Conservation (phyloP, 2,888 invertebrate genomes). For the Acrobasis suavella region DNA sequence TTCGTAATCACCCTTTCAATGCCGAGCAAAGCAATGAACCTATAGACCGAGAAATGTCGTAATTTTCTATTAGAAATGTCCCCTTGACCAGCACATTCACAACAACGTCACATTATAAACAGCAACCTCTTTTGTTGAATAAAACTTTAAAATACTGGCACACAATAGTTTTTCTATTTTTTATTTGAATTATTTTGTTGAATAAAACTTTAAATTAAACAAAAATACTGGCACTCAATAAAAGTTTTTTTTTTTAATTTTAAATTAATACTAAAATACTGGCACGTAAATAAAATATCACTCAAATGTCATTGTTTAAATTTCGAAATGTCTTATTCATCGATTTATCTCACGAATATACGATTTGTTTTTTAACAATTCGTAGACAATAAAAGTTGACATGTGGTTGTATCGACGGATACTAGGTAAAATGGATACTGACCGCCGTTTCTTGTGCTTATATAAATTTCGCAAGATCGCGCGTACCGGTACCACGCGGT, state of each 20-base stretch:
- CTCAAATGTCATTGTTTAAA: neutral
- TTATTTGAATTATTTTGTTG: too few relatives aligned
- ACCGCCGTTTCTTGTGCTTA: slow-evolving; percentile 36
- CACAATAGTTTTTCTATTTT: neutral
- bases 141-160: slow-evolving; percentile 27
- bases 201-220: too few relatives aligned
- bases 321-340: slow-evolving; percentile 3
- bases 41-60: slow-evolving; percentile 6
- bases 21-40: neutral
- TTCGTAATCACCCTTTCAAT: slow-evolving; percentile 22
- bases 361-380: slow-evolving; percentile 3
- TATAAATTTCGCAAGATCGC: slow-evolving; percentile 41
- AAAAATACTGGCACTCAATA: neutral
- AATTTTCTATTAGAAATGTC: slow-evolving; percentile 18
- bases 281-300: neutral
- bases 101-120: slow-evolving; percentile 24
- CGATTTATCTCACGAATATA: neutral
- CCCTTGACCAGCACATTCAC: slow-evolving; percentile 18
- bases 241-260: neutral
- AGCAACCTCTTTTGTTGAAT: slow-evolving; percentile 11
- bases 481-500: slow-evolving; percentile 22
- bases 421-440: slow-evolving; percentile 39
- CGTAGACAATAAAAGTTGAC: slow-evolving; percentile 26
- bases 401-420: slow-evolving; percentile 34
- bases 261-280: neutral